Base-by-base conservation (phyloP, 2,888 invertebrate genomes). In the Eucera pruinosa region DNA sequence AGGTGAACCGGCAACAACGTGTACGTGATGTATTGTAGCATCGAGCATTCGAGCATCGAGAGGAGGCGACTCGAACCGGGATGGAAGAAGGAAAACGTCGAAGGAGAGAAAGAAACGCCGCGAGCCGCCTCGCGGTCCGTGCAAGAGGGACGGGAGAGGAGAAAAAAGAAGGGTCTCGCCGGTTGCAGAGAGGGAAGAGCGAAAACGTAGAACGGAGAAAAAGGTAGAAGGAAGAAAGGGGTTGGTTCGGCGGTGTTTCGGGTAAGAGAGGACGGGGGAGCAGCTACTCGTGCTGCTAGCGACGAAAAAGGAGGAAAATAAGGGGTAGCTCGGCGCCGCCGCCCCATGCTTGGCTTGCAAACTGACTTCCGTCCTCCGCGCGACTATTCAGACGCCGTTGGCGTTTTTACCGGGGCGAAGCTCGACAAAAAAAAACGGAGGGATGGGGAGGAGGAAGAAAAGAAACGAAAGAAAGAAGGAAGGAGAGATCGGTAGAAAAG, bases 341-440 rank as follows among this genome's bases (percentile, higher is more conserved):
- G 86, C 86, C 88, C 88, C 87, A 87, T 91, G 91, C 91, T 91
- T 92, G 90, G 91, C 92, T 92, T 92, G 91, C 92, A 91, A 91
- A 91, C 90, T 86, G 89, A 91, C 92, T 92, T 92, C 91, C 91
- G 91, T 90, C 87, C 88, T 90, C 89, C 85, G 89, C 82, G 89
- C 89, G 90, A 90, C 91, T 91, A 90, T 91, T 90, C 91, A 90
- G 90, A 89, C 89, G 88, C 84, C 86, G 86, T 84, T 88, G 85
- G 86, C 87, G 86, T 84, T 87, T 89, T 86, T 89, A 85, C 87
- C 83, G 66, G 70, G 82, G 78, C 82, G 79, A 86, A 81, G 82
- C 83, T 75, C 80, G 83, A 75, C 82, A 48, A 60, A 69, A 74
- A 69, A 72, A 68, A 23, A 25, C 27, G 71, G 52, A 84, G 75